Percentiles rank a stretch among this genome's conserved stretches.
Conservation (phyloP, 2,888 invertebrate genomes). For the Lordiphosa fenestrarum region DNA sequence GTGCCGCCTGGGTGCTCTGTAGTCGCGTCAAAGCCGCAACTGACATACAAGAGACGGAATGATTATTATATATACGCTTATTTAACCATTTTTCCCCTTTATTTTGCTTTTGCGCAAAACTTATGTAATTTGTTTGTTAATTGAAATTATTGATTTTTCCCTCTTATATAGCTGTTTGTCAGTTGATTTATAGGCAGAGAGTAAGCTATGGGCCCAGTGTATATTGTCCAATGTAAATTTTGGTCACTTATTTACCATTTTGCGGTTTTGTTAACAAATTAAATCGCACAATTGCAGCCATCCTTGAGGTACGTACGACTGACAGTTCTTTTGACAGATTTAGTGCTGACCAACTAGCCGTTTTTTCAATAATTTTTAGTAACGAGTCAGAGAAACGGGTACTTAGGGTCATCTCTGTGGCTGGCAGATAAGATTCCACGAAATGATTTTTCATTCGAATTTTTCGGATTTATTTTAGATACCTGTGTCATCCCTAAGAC, state of each 20-base stretch:
- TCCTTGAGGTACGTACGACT: slow-evolving; percentile 80
- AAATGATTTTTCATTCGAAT: too few species aligned
- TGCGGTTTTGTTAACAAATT: slow-evolving; percentile 83
- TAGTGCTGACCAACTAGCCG: slow-evolving; percentile 40
- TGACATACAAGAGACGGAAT: slow-evolving; percentile 32
- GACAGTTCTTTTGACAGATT: slow-evolving; percentile 53
- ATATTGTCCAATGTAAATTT: neutral
- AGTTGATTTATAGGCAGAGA: neutral
- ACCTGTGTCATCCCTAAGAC: too few species aligned
- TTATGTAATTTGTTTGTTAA: slow-evolving; percentile 50
- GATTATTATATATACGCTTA: slow-evolving; percentile 29
- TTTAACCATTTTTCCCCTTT: slow-evolving; percentile 13
- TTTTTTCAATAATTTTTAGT: too few species aligned
- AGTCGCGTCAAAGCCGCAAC: slow-evolving; percentile 60
- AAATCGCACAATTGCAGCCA: slow-evolving; percentile 88
- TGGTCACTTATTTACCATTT: slow-evolving; percentile 82
- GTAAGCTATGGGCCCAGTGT: neutral
- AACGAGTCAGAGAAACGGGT: too few species aligned
- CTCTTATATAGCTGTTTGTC: neutral
- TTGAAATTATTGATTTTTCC: slow-evolving; percentile 13
- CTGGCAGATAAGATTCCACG: too few species aligned
- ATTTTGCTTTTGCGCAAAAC: slow-evolving; percentile 53
- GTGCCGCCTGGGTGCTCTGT: slow-evolving; percentile 79
- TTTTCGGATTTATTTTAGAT: too few species aligned
- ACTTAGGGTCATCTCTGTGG: too few species aligned